These are phyloP conservation scores for Zaprionus gabonicus DNA, from an alignment of 1,140 invertebrate species.

Conservation along the genomic window DNA sequence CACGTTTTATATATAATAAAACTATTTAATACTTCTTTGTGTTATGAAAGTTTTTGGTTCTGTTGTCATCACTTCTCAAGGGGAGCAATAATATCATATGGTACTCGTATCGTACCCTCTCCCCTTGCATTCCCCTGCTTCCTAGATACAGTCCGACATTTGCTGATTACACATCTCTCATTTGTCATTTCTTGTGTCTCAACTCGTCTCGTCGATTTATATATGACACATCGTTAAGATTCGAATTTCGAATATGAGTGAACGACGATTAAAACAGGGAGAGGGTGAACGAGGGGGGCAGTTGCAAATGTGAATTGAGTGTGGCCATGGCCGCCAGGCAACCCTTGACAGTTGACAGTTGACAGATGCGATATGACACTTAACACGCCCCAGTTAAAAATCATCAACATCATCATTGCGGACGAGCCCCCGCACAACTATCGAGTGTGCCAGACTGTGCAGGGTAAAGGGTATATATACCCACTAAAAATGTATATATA, in stretches of 20 bases:
- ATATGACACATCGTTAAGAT: neutral
- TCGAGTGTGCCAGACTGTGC: neutral
- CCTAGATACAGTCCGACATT: neutral
- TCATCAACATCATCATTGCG: too few relatives aligned
- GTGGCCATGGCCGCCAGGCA: neutral
- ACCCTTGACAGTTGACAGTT: slow-evolving; percentile 1
- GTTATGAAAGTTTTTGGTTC: too few relatives aligned
- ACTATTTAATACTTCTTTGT: too few relatives aligned
- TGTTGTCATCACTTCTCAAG: too few relatives aligned
- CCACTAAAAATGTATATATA: neutral
- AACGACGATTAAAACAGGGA: neutral
- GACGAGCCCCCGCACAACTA: neutral
- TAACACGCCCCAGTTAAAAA: neutral
- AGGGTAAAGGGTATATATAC: neutral
- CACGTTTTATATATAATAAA: too few relatives aligned
- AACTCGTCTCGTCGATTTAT: neutral
- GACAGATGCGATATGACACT: slow-evolving; percentile 9
- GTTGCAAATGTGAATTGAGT: neutral
- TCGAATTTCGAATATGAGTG: neutral
- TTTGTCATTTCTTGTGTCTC: neutral
- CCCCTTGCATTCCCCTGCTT: too few relatives aligned
- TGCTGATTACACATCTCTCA: neutral
- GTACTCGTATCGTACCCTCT: too few relatives aligned
- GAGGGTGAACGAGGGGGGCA: too few relatives aligned
- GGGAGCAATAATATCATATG: too few relatives aligned